Conservation (phyloP, 2,888 invertebrate species). For the Eulithis prunata region DNA sequence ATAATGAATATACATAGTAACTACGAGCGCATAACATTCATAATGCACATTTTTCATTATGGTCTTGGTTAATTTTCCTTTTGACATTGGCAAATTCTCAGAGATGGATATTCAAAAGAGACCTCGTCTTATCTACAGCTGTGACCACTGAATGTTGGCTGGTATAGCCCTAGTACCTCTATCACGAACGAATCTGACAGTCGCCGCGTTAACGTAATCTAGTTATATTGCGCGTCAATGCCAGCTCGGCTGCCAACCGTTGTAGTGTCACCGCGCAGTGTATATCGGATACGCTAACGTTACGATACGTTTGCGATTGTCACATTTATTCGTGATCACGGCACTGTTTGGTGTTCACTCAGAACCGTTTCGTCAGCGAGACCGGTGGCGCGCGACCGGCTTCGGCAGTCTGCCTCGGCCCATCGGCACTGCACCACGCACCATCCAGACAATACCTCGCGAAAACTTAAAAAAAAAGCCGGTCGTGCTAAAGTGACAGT, state of each 20-base stretch:
- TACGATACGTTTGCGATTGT: too few relatives aligned
- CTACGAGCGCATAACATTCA: too few relatives aligned
- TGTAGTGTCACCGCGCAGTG: too few relatives aligned
- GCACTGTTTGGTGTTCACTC: slow-evolving; percentile 45
- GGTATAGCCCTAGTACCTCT: slow-evolving; percentile 45
- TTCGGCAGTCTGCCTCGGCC: slow-evolving; percentile 70
- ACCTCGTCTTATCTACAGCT: slow-evolving; percentile 28
- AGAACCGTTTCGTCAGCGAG: slow-evolving; percentile 51
- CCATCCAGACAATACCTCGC: slow-evolving; percentile 55
- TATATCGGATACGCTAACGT: too few relatives aligned
- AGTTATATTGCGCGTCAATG: too few relatives aligned
- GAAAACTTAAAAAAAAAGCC: slow-evolving; percentile 61
- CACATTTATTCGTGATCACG: too few relatives aligned
- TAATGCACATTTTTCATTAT: too few relatives aligned
- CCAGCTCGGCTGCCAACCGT: too few relatives aligned
- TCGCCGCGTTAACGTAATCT: too few relatives aligned
- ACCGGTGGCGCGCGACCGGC: slow-evolving; percentile 46
- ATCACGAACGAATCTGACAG: too few relatives aligned
- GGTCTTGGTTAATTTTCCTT: not conserved
- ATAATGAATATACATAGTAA: too few relatives aligned
- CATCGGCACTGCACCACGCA: slow-evolving; percentile 60
- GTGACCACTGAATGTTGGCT: slow-evolving; percentile 13
- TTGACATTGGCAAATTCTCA: slow-evolving; percentile 14
- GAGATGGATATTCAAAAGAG: slow-evolving; percentile 1
- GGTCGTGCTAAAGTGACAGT: slow-evolving; percentile 77